Base-by-base conservation (phyloP, 2,888 invertebrate genomes). In the Drosophila bunnanda region DNA sequence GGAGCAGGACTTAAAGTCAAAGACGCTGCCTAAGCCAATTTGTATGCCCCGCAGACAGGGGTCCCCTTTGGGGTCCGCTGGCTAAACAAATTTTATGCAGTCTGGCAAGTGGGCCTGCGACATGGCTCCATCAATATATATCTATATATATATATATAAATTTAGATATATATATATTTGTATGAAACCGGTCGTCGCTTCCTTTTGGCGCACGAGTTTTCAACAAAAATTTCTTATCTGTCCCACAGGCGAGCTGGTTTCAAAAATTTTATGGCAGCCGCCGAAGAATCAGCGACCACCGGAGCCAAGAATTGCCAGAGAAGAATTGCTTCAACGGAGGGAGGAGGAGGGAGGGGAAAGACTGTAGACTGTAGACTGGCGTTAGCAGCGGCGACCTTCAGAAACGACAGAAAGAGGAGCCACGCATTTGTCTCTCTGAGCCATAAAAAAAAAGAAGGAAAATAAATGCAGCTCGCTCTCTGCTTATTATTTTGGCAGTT, bases 401-500 rank as follows among this genome's bases (percentile, higher is more conserved):
- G 43, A 25, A 22, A 15, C 56, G 38, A 22, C 56, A 13, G n/a
- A 54, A 54, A 66, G 43, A 39, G 46, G 43, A 28, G 50, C 78
- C 69, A 76, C 79, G 85, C 80, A 82, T 87, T 84, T 80, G 85
- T 81, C 61, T 61, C 50, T 43, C 30, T 67, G 64, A 46, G 64
- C 68, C 76, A 79, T 79, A 79, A 79, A 82, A 69, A 66, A n/a
- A n/a, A n/a, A n/a, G n/a, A n/a, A n/a, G n/a, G n/a, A n/a, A n/a
- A n/a, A n/a, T n/a, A 82, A 68, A 68, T 75, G 54, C 78, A 66
- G 69, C 44, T 25, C 10, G 17, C 28, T 17, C 28, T 46, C 25
- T 32, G 82, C 86, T 88, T 89, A 89, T 87, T 87, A 88, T 89
- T 88, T 88, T 88, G 87, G 89, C 87, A 88, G 86, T 78, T 88